These are phyloP conservation scores for Dipus sagitta DNA, from an alignment of 2,797 vertebrate species.

Conservation along the genomic window DNA sequence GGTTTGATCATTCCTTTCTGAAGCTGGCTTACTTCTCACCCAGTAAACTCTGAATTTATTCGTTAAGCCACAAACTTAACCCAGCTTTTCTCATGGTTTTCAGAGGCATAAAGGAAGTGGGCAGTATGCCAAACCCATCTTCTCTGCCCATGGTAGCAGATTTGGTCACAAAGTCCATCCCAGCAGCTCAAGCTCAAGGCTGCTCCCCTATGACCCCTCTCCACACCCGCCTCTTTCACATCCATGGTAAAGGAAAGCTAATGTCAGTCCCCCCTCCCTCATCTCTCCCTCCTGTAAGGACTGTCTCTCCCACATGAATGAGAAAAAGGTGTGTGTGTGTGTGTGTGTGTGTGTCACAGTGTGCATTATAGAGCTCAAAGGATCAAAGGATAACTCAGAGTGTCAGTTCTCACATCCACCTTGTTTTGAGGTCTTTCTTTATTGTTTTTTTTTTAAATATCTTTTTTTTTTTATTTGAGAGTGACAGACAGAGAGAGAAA, in stretches of 20 bases:
- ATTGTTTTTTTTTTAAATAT: too few relatives aligned
- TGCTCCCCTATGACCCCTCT: too few relatives aligned
- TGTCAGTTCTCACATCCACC: too few relatives aligned
- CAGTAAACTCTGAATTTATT: not conserved
- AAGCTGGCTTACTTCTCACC: not conserved
- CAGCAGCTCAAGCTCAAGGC: not conserved
- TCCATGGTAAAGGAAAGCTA: not conserved
- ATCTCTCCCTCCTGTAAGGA: too few relatives aligned
- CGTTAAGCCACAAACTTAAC: not conserved
- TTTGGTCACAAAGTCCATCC: not conserved
- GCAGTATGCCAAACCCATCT: not conserved
- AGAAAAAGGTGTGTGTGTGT: too few relatives aligned
- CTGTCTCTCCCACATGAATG: not conserved
- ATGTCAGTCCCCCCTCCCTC: not conserved
- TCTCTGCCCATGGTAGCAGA: not conserved
- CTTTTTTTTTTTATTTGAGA: too few relatives aligned
- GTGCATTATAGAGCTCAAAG: too few relatives aligned
- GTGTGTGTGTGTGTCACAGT: too few relatives aligned
- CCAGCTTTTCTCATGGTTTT: not conserved
- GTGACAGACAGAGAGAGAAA: too few relatives aligned
- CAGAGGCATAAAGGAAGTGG: constrained; percentile 37
- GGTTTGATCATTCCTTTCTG: not conserved
- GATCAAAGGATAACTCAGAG: too few relatives aligned
- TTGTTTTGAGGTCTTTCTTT: too few relatives aligned
- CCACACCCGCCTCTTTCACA: not conserved